Evolutionary conservation across 2,797 vertebrate species (phyloP), one percentile per base, ranked within the genome.

Genomic region (Enteromius argenteus): DNA sequence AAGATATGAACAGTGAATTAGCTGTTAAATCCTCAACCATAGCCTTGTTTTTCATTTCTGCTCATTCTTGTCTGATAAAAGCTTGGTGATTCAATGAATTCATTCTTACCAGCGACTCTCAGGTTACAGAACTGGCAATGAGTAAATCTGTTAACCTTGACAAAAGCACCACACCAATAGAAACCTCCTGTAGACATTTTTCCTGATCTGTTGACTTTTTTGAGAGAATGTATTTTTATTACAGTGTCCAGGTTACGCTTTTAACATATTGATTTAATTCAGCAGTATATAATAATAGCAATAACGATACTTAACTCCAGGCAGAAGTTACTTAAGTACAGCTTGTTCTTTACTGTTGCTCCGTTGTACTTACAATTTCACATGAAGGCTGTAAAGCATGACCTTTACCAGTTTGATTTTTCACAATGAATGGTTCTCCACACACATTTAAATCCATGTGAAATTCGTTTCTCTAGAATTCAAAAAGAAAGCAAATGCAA

Each of bases 11-110:
- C 30, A 5, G 13, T 39, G 44, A 68, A 80, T 80, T 37, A 51
- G 14, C 62, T 23, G 21, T 53, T 37, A 49, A 68, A 27, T 68
- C 21, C 15, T 19, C 30, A 79, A 53, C 30, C 21, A 2, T 51
- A 23, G 2, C 21, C 44, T 51, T 14, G 4, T 27, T 80, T 14
- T 75, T 53, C 1, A 56, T 56, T 75, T 75, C n/a, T 42, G n/a
- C 32, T 56, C 46, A 39, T 53, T 80, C 27, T 35, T 67, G 62
- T 79, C 44, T 67, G 37, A 51, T 79, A 53, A 53, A 68, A 80
- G 64, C 78, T 39, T 23, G 13, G 44, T 51, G 30, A 37, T 79
- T 53, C 13, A 27, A 5, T 66, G 30, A 46, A 66, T 67, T 49
- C 19, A 67, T 67, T 79, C 27, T 32, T 11, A 66, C 42, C 44